Evolutionary conservation across 1,140 invertebrate genomes (phyloP).

Genomic region (Drosophila parabipectinata): DNA sequence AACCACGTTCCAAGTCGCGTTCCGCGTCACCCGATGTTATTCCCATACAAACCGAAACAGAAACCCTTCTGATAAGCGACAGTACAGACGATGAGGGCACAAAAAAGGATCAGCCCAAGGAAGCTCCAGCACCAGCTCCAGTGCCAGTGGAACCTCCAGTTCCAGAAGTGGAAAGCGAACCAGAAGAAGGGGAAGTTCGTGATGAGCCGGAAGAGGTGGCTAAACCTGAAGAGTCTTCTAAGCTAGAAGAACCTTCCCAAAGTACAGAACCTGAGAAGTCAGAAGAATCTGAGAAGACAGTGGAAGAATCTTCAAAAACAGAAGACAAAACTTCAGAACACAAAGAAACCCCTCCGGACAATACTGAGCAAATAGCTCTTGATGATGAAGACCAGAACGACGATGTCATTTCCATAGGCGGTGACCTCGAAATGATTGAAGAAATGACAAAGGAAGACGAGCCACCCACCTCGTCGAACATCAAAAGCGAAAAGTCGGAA

Average conservation of each 20-base stretch:
- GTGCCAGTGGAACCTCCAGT: slow-evolving; percentile 14
- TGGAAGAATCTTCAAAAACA: neutral
- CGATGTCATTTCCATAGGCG: slow-evolving; percentile 81
- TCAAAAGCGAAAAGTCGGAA: slow-evolving; percentile 28
- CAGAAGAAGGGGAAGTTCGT: slow-evolving; percentile 69
- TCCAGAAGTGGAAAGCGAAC: slow-evolving; percentile 58
- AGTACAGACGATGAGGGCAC: slow-evolving; percentile 77
- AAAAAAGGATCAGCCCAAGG: slow-evolving; percentile 39
- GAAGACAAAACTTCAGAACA: neutral
- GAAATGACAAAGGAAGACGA: slow-evolving; percentile 64
- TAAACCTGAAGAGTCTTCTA: neutral
- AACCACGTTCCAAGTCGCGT: slow-evolving; percentile 43
- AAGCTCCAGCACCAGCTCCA: neutral
- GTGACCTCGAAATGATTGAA: slow-evolving; percentile 76
- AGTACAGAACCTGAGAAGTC: neutral
- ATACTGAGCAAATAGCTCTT: slow-evolving; percentile 1
- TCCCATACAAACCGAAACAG: slow-evolving; percentile 73
- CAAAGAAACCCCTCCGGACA: neutral
- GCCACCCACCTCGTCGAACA: slow-evolving; percentile 17
- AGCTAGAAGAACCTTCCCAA: neutral
- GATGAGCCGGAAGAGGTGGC: slow-evolving; percentile 37
- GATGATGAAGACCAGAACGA: slow-evolving; percentile 81
- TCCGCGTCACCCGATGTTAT: slow-evolving; percentile 82
- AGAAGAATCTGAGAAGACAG: neutral
- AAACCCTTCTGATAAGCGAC: slow-evolving; percentile 78